Evolutionary conservation across 64 coral and sea anemone species (phyloP), one percentile per base, ranked within the genome.

Genomic region (Platygyra sinensis): DNA sequence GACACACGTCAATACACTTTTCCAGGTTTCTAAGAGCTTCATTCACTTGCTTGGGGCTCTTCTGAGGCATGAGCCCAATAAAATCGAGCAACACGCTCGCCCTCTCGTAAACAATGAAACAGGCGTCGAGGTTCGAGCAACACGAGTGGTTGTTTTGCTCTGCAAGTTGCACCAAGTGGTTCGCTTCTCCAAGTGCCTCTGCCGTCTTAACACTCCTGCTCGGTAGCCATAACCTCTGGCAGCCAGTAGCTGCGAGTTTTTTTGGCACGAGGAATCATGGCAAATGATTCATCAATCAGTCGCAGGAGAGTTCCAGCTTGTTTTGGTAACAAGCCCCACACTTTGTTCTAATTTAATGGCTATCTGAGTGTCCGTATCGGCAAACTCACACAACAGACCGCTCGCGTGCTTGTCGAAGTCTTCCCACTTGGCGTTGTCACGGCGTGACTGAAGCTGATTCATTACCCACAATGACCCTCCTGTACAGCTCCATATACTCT

Each of bases 381-480:
- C 18, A 51, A 22, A 91, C 38, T 8, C 30, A 0, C 51, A 27
- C 19, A 62, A 69, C 4, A 94, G 71, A 11, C 30, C 39, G 24
- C 27, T 30, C 46, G 79, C 79, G 16, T 20, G 7, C 22, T 65
- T 17, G 13, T 72, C 29, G 51, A 94, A 94, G 2, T 16, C 19
- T 4, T 86, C 62, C 92, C 92, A 94, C 29, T 27, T 60, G 4
- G 87, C 92, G 18, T 94, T 72, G 36, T 94, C 92, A 59, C 92
- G 92, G 31, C 14, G 78, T 10, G 17, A 52, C 30, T 94, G 92
- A 9, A 94, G 52, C 18, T 64, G 19, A 3, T 67, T 71, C 80
- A 83, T 75, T 30, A 94, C 76, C 76, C 49, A 55, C 2, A 12
- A 55, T 15, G 76, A 79, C 27, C n/a, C 76, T 50, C 22, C 16